phyloP scores from a whole-genome alignment of 2,888 invertebrate species.

The Malthinus flaveolus region DNA sequence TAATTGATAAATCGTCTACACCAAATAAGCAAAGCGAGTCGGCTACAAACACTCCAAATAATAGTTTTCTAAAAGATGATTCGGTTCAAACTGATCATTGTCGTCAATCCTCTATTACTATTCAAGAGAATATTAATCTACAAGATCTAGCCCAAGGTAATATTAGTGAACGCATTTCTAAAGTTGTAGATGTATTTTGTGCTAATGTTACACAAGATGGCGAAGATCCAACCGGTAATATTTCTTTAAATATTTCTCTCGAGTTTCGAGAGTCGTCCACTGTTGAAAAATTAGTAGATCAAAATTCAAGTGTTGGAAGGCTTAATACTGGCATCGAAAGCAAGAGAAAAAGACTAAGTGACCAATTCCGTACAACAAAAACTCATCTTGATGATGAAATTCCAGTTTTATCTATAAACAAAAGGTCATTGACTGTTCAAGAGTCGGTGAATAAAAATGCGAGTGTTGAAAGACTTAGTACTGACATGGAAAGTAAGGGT shows the following conservation, averaged over 20 bases:
- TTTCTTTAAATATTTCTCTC: conserved; percentile 41
- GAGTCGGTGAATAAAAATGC: not conserved
- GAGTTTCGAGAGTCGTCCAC: conserved; percentile 18
- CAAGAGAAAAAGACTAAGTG: no score
- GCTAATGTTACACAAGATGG: conserved; percentile 35
- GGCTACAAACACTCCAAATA: conserved; percentile 14
- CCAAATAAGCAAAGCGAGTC: no score
- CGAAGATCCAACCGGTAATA: conserved; percentile 41
- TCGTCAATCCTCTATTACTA: conserved; percentile 41
- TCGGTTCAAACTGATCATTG: conserved; percentile 19
- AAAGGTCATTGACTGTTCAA: no score
- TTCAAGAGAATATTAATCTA: conserved; percentile 45
- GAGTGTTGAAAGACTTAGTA: not conserved
- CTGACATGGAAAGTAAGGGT: no score
- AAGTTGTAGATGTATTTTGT: conserved; percentile 44
- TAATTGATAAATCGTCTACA: not conserved
- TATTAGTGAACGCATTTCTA: conserved; percentile 40
- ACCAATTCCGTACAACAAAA: no score
- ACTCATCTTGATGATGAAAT: no score
- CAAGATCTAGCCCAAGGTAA: conserved; percentile 39
- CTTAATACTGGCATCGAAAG: no score
- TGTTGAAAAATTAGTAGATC: not conserved
- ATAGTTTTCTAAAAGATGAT: conserved; percentile 17
- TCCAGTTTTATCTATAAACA: no score
- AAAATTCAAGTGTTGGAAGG: not conserved